Conservation (phyloP, 2,797 vertebrate genomes). For the Gymnopithys bicolor region DNA sequence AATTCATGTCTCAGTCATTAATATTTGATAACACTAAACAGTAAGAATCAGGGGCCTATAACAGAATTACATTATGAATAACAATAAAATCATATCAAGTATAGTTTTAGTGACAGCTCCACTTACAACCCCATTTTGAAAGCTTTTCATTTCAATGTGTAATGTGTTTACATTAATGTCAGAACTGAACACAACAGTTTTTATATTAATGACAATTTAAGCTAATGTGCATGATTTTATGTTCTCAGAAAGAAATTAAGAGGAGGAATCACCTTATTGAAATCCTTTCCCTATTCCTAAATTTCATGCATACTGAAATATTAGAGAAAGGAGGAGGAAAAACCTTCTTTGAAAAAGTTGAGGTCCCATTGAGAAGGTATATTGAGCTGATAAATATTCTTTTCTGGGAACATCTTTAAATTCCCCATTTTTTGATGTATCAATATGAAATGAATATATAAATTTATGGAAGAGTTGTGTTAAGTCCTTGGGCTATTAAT, state of each 20-base stretch:
- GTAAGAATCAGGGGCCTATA: background rate
- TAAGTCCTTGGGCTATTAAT: slow-evolving; percentile 42
- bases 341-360: slow-evolving; percentile 17
- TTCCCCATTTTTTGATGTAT: background rate
- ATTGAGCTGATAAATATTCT: slow-evolving; percentile 15
- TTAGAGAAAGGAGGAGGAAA: slow-evolving; percentile 60
- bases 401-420: background rate
- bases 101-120: background rate
- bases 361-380: slow-evolving; percentile 13
- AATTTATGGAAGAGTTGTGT: slow-evolving; percentile 17
- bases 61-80: background rate
- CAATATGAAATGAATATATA: background rate
- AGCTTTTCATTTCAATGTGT: background rate
- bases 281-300: slow-evolving; percentile 47
- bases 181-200: background rate
- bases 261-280: background rate
- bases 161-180: background rate
- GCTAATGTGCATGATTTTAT: slow-evolving; percentile 45
- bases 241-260: slow-evolving; percentile 53
- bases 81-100: background rate
- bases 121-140: background rate
- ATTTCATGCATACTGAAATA: slow-evolving; percentile 50
- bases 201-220: slow-evolving; percentile 11
- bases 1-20: background rate
- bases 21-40: background rate